Conservation (phyloP, 2,797 vertebrate species). For the Spinus pinus region DNA sequence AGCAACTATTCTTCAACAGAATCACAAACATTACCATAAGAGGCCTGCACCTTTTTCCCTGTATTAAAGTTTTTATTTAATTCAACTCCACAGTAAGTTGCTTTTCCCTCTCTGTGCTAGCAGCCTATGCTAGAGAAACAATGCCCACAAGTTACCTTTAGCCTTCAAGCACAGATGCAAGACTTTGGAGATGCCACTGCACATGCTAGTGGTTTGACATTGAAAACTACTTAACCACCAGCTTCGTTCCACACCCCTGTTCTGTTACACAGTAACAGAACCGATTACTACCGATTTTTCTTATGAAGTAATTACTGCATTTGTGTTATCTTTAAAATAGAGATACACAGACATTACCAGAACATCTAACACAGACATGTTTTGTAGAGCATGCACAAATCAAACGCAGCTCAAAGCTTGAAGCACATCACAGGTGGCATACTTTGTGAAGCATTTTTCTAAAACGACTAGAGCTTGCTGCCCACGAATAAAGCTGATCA, state of each 20-base stretch:
- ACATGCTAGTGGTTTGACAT: background rate
- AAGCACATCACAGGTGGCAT: background rate
- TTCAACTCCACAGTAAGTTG: background rate
- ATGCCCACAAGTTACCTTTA: background rate
- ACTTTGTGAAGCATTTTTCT: background rate
- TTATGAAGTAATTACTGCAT: background rate
- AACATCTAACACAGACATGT: fast-evolving
- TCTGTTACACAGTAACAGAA: background rate
- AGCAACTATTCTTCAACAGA: background rate
- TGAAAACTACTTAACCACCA: background rate
- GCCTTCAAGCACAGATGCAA: background rate
- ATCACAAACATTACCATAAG: background rate
- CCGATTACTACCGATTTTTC: background rate
- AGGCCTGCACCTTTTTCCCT: background rate
- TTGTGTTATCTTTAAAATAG: background rate
- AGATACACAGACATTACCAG: background rate
- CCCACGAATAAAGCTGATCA: fast-evolving
- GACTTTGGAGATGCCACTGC: background rate
- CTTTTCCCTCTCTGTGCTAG: background rate
- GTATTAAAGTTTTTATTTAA: background rate
- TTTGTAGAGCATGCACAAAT: background rate
- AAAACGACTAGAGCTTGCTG: background rate
- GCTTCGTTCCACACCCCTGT: background rate
- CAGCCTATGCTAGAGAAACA: background rate
- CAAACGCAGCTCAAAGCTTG: background rate